A percentile compares a stretch with the other conserved stretches of the same genome.
Conservation (phyloP, 1,140 invertebrate genomes). For the Diorhabda elongata region DNA sequence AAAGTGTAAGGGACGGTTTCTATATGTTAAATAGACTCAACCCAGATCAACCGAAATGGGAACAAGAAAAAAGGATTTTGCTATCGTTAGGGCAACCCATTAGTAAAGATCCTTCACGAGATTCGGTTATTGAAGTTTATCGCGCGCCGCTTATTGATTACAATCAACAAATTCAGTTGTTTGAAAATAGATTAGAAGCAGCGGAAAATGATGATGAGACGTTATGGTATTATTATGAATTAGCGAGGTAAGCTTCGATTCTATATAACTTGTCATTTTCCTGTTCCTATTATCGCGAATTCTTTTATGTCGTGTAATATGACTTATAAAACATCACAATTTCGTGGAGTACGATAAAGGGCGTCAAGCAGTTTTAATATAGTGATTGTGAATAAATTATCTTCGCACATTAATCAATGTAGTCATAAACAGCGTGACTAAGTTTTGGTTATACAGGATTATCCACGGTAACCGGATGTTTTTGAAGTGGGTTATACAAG, state of each 20-base stretch:
- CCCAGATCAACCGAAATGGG: constrained; percentile 23
- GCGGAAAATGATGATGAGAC: constrained; percentile 35
- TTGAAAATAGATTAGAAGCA: constrained; percentile 33
- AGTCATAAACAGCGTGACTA: too few relatives aligned
- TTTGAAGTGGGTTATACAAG: too few relatives aligned
- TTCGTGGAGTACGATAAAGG: too few relatives aligned
- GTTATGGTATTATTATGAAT: constrained; percentile 53
- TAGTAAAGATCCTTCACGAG: constrained; percentile 37
- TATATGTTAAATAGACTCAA: constrained; percentile 39
- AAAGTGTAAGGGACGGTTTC: constrained; percentile 34
- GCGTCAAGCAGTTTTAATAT: too few relatives aligned
- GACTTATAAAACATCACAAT: too few relatives aligned
- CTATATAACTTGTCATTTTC: background rate
- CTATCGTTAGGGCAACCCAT: constrained; percentile 37
- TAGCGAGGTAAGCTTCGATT: constrained; percentile 40
- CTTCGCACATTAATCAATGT: too few relatives aligned
- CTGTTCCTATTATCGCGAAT: background rate
- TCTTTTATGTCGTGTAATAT: too few relatives aligned
- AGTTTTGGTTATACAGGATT: too few relatives aligned
- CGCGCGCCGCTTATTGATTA: background rate
- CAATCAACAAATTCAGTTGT: constrained; percentile 33
- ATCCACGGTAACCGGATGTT: too few relatives aligned
- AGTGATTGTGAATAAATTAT: too few relatives aligned
- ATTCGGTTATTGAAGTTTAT: constrained; percentile 35
- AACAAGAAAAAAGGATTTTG: constrained; percentile 38